phyloP scores from a whole-genome alignment of 1,140 invertebrate species.

The Drosophila seguyi region DNA sequence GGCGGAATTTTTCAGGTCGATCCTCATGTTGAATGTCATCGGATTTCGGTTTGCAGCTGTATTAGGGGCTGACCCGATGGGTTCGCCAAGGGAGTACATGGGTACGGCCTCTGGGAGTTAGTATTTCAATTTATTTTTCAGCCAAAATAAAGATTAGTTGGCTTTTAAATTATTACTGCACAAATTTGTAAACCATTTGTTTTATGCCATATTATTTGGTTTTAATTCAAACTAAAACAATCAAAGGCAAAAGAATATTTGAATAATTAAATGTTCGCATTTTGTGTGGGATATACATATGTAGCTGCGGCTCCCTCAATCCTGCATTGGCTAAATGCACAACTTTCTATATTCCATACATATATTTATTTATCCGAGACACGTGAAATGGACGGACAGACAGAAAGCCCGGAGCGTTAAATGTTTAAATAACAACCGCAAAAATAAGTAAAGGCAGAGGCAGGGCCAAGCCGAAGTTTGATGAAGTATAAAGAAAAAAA shows the following conservation, averaged over 20 bases:
- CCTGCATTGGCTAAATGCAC: constrained; percentile 20
- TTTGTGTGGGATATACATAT: background rate
- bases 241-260: constrained; percentile 14
- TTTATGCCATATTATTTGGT: background rate
- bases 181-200: background rate
- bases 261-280: constrained; percentile 24
- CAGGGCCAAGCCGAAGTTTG: background rate
- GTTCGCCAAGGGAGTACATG: no score
- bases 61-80: no score
- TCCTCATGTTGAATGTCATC: no score
- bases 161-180: background rate
- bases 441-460: background rate
- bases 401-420: constrained; percentile 16
- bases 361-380: constrained; percentile 19
- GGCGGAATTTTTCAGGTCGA: no score
- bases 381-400: constrained; percentile 14
- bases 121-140: background rate
- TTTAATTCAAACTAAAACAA: constrained; percentile 3
- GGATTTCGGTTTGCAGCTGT: no score
- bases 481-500: background rate
- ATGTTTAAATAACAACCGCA: constrained; percentile 31
- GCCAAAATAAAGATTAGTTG: background rate
- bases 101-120: no score
- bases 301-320: background rate
- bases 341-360: constrained; percentile 9